Conservation (phyloP, 53 echinoderm and acorn worm genomes). For the Echinarachnius parma region DNA sequence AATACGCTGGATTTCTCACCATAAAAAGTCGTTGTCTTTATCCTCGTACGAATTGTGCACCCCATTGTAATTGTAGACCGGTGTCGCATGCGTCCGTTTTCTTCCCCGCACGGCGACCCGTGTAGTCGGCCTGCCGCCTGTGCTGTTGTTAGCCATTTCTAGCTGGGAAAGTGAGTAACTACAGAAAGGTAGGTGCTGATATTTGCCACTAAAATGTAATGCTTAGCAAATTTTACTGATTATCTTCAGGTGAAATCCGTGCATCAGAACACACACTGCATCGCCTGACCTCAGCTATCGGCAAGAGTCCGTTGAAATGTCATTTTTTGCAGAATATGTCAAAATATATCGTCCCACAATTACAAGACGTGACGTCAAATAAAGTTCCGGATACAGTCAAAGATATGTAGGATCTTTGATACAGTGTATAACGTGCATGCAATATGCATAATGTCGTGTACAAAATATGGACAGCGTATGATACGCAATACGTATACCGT, state of each 20-base stretch:
- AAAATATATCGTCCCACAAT: constrained; percentile 1
- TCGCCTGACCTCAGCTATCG: constrained; percentile 18
- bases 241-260: constrained; percentile 1
- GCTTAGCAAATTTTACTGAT: not conserved
- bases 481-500: too few species aligned
- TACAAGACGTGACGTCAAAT: constrained; percentile 25
- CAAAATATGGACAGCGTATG: too few species aligned
- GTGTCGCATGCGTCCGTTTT: constrained; percentile 79
- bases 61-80: constrained; percentile 94
- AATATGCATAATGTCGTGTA: too few species aligned
- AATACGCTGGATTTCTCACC: constrained; percentile 68
- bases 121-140: constrained; percentile 42
- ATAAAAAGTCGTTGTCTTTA: constrained; percentile 98
- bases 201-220: not conserved
- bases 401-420: too few species aligned
- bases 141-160: constrained; percentile 39
- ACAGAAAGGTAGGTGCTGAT: constrained; percentile 12
- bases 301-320: constrained; percentile 1
- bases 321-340: constrained; percentile 48
- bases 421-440: too few species aligned
- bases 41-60: constrained; percentile 97
- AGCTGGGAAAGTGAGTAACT: not conserved
- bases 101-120: constrained; percentile 55
- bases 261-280: not conserved
- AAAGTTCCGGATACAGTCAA: constrained; percentile 42